A percentile compares a stretch with the other conserved stretches of the same genome.
Evolutionary conservation across 2,113 vertebrate genomes (phyloP).

Genomic region (Ibidorhyncha struthersii): DNA sequence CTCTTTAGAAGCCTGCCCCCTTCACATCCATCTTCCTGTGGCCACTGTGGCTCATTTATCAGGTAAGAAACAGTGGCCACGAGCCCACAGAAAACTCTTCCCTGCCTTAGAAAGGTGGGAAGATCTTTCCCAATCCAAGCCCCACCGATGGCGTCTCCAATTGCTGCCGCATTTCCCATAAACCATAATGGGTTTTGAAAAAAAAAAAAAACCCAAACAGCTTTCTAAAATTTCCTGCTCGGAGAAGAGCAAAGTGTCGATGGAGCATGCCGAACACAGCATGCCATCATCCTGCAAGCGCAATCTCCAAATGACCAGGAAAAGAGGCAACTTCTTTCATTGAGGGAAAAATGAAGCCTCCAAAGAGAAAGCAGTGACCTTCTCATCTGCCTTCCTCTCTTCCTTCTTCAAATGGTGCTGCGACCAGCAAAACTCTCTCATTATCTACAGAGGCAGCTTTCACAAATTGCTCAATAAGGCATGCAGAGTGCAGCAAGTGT

Average conservation of each 20-base stretch:
- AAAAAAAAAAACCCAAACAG: neutral
- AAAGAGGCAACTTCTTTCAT: neutral
- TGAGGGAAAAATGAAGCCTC: neutral
- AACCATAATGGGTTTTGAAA: neutral
- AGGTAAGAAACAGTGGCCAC: neutral
- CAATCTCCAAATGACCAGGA: neutral
- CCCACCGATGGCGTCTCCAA: neutral
- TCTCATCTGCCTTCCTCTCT: neutral
- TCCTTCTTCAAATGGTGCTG: neutral
- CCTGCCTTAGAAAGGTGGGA: neutral
- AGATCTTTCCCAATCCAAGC: neutral
- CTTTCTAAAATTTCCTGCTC: neutral
- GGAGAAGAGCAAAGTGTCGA: neutral
- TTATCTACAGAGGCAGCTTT: neutral
- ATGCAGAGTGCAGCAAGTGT: neutral
- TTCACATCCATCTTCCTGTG: neutral
- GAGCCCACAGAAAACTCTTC: neutral
- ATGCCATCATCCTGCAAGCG: neutral
- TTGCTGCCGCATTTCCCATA: neutral
- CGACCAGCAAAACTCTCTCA: neutral
- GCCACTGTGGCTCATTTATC: neutral
- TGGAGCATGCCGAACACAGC: fast-evolving
- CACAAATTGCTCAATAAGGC: neutral
- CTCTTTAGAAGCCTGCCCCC: neutral
- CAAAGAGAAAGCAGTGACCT: neutral